These are phyloP conservation scores for Drosophila kanapiae DNA, from an alignment of 1,140 invertebrate species.

Conservation along the genomic window DNA sequence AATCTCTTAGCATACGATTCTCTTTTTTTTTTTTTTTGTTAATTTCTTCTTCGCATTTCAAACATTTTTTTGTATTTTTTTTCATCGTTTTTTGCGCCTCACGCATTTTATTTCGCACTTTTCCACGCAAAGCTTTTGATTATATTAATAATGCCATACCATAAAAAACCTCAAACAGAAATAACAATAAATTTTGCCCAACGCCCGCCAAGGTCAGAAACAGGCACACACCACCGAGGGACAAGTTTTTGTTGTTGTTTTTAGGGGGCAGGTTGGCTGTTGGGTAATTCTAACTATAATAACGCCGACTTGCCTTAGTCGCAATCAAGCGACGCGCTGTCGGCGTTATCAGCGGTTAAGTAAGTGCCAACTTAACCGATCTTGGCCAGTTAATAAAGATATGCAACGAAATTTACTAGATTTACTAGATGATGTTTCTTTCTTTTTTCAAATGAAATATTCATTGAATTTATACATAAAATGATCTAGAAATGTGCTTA, in stretches of 20 bases:
- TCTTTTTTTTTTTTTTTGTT: conserved; percentile 20
- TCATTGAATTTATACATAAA: too few relatives aligned
- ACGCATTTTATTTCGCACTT: conserved; percentile 64
- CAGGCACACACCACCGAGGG: conserved; percentile 17
- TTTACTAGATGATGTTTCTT: conserved; percentile 37
- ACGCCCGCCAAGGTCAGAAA: conserved; percentile 42
- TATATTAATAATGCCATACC: conserved; percentile 61
- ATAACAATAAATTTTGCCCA: conserved; percentile 56
- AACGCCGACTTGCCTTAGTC: conserved; percentile 8
- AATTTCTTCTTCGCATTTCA: conserved; percentile 16
- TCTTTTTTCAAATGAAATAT: too few relatives aligned
- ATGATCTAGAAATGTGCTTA: too few relatives aligned
- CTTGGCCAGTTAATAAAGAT: conserved; percentile 41
- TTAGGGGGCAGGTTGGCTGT: background rate
- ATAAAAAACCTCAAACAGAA: conserved; percentile 51
- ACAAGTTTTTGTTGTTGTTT: background rate
- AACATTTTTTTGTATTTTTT: conserved; percentile 21
- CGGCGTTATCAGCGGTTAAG: conserved; percentile 17
- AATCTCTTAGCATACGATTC: conserved; percentile 43
- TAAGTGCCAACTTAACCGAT: conserved; percentile 30
- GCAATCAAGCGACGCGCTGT: conserved; percentile 9
- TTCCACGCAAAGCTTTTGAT: conserved; percentile 46
- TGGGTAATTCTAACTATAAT: conserved; percentile 31
- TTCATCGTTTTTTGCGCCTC: conserved; percentile 29
- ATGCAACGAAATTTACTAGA: conserved; percentile 2